Conservation (phyloP, 1,140 invertebrate genomes). For the Rhopalosiphum padi region DNA sequence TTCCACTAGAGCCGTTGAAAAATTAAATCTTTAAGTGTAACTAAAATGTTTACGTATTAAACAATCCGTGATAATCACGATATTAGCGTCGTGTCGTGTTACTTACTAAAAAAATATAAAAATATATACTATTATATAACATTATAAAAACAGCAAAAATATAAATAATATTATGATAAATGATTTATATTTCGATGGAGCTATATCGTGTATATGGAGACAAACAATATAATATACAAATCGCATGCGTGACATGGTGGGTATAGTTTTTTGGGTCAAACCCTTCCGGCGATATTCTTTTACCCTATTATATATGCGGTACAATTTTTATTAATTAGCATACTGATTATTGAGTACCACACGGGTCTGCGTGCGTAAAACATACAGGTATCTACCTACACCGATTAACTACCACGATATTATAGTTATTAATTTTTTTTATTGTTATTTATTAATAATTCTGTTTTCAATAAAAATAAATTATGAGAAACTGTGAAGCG, state of each 20-base stretch:
- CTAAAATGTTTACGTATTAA: not conserved
- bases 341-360: not conserved
- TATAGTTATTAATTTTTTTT: not conserved
- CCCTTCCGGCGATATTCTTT: not conserved
- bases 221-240: slow-evolving; percentile 21
- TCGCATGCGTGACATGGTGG: not conserved
- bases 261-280: not conserved
- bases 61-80: not conserved
- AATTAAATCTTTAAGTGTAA: no score
- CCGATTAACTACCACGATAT: not conserved
- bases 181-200: not conserved
- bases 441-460: not conserved
- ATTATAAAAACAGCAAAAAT: not conserved
- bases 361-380: not conserved
- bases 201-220: not conserved
- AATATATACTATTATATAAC: not conserved
- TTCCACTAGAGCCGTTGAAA: not conserved
- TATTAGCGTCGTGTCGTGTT: not conserved
- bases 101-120: not conserved
- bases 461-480: not conserved
- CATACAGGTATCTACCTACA: not conserved
- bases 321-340: slow-evolving; percentile 33
- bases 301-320: not conserved
- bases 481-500: not conserved
- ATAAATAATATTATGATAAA: not conserved